These are phyloP conservation scores for Bilobella aurantiaca DNA, from an alignment of 1,140 invertebrate species.

Conservation along the genomic window DNA sequence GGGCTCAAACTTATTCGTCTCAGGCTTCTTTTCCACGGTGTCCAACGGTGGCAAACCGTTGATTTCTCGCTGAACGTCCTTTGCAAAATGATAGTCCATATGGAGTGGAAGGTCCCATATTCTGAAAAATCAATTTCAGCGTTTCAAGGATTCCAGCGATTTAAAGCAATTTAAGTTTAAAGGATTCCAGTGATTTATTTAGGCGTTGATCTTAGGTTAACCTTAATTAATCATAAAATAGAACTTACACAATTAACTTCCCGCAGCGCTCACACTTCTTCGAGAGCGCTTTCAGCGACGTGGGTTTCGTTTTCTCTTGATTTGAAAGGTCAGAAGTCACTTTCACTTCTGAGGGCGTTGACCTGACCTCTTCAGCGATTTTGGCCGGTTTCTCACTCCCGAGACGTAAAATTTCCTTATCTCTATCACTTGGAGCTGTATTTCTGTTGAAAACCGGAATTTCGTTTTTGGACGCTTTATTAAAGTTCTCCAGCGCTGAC, in stretches of 20 bases:
- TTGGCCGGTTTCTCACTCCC: not conserved
- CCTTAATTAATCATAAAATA: not conserved
- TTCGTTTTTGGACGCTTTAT: too few species aligned
- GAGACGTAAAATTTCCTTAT: not conserved
- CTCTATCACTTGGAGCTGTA: not conserved
- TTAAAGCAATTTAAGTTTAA: too few species aligned
- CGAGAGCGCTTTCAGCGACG: conserved; percentile 4
- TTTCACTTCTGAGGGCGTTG: not conserved
- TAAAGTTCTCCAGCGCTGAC: too few species aligned
- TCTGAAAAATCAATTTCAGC: too few species aligned
- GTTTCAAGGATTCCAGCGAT: too few species aligned
- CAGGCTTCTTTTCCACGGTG: not conserved
- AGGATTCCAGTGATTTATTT: too few species aligned
- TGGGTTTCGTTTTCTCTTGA: not conserved
- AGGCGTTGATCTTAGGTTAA: too few species aligned
- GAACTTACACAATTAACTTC: conserved; percentile 8
- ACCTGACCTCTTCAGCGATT: too few species aligned
- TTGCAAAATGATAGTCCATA: conserved; percentile 30
- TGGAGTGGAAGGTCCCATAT: conserved; percentile 23
- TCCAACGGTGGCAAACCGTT: conserved; percentile 17
- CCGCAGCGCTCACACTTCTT: conserved; percentile 24
- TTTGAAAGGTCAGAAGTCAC: not conserved
- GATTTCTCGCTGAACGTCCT: conserved; percentile 27
- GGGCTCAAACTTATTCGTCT: not conserved
- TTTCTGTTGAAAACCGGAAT: not conserved